Conservation (phyloP, 2,888 invertebrate genomes). For the Lepidochrysops patricia region DNA sequence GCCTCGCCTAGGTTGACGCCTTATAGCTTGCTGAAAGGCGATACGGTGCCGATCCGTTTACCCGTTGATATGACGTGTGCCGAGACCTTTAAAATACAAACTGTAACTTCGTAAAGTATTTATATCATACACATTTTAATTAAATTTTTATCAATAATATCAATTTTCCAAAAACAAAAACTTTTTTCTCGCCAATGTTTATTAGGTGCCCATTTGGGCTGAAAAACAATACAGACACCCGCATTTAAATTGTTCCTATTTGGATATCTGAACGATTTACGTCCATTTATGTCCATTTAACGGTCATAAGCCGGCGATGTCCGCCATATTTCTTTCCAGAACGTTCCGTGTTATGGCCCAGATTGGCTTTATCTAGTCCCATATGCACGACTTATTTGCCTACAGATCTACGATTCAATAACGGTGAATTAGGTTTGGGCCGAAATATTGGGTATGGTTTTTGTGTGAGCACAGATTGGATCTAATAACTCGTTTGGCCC, state of each 20-base stretch:
- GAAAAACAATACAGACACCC: not conserved
- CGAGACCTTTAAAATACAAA: too few relatives aligned
- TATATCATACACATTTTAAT: too few relatives aligned
- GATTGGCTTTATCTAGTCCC: conserved; percentile 1
- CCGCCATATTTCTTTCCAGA: not conserved
- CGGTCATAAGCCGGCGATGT: not conserved
- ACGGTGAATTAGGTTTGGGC: not conserved
- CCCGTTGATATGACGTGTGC: too few relatives aligned
- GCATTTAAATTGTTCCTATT: not conserved
- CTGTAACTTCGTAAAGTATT: too few relatives aligned
- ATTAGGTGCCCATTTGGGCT: not conserved
- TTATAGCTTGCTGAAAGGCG: too few relatives aligned
- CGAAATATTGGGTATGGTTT: not conserved
- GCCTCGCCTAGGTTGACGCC: too few relatives aligned
- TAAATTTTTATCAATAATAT: too few relatives aligned
- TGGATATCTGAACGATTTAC: not conserved
- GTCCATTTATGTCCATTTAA: conserved; percentile 1
- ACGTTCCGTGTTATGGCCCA: not conserved
- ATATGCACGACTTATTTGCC: not conserved
- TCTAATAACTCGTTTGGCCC: not conserved
- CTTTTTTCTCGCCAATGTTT: not conserved
- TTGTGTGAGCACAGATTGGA: not conserved
- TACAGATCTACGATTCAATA: not conserved
- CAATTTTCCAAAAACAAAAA: not conserved
- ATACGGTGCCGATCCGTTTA: too few relatives aligned